Base-by-base conservation (phyloP, 2,113 vertebrate genomes). In the Vidua macroura region DNA sequence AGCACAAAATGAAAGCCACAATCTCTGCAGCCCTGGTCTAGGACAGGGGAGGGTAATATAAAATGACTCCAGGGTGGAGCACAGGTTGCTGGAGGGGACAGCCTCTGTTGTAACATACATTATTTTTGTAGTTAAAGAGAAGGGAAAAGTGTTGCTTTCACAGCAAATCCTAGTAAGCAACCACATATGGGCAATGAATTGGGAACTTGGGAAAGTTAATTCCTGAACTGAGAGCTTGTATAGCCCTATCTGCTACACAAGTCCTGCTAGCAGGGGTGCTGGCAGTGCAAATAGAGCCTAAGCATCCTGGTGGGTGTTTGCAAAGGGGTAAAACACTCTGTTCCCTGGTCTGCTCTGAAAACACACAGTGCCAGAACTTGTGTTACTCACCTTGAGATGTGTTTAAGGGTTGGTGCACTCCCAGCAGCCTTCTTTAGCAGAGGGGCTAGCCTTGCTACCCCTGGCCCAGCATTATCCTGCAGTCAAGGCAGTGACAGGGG, bases 1-100 rank as follows among this genome's bases (percentile, higher is more conserved):
- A 92, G 66, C 82, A 73, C 88, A 64, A 95, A 95, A 86, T 86
- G 64, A 92, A 83, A 92, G 67, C 12, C 70, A 80, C n/a, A 72
- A 53, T 90, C 63, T 95, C 52, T 93, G 85, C 68, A 77, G 79
- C 37, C 55, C 31, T 77, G 6, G 27, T 95, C 59, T 76, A 92
- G 88, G 74, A 86, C 69, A 75, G 67, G 74, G 51, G 86, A 81
- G 74, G 90, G 44, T 75, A 86, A 94, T 93, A 81, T 37, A 55
- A 93, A 94, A 93, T 93, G 9, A 78, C 87, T 94, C 67, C 72
- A 79, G 85, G 64, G 77, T 86, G 82, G 69, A 92, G 64, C 66
- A 76, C 73, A 76, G n/a, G 43, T 58, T 88, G 66, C 79, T 93
- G 44, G 68, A 95, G 41, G 53, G 69, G 31, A 51, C 37, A 92